Evolutionary conservation across 2,113 vertebrate genomes (phyloP).

Genomic region (Pygoscelis antarcticus): DNA sequence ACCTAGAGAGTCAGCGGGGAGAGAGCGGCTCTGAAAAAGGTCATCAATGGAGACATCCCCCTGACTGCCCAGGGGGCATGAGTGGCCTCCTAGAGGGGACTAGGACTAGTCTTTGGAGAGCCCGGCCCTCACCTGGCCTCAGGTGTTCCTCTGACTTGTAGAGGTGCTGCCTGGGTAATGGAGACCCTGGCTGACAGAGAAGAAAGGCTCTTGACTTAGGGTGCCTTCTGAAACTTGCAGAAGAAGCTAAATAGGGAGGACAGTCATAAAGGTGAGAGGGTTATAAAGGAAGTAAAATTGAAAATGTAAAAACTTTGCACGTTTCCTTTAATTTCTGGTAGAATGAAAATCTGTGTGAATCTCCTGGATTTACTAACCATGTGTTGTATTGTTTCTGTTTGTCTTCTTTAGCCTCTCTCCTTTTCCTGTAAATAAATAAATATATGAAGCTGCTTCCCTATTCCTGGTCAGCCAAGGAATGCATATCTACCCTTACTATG

Average conservation of each 20-base stretch:
- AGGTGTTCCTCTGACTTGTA: background rate
- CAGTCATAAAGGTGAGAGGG: background rate
- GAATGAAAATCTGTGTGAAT: background rate
- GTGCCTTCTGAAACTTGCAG: background rate
- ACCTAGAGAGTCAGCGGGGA: background rate
- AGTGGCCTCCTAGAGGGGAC: background rate
- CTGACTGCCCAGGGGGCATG: background rate
- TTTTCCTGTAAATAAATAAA: background rate
- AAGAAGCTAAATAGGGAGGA: background rate
- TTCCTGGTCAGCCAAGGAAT: background rate
- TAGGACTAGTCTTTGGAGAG: background rate
- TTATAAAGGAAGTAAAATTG: background rate
- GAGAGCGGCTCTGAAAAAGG: background rate
- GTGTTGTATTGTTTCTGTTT: background rate
- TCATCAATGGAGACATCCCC: background rate
- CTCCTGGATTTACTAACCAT: background rate
- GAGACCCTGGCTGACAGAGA: background rate
- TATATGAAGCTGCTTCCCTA: background rate
- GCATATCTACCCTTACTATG: background rate
- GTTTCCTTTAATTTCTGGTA: background rate
- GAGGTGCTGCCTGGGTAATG: background rate
- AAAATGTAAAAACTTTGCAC: background rate
- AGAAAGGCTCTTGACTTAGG: background rate
- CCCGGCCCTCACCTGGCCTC: background rate
- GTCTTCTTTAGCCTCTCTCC: background rate